Percentiles rank a stretch among this genome's conserved stretches.
Evolutionary conservation across 2,113 vertebrate species (phyloP).

Genomic region (Rattus rattus): DNA sequence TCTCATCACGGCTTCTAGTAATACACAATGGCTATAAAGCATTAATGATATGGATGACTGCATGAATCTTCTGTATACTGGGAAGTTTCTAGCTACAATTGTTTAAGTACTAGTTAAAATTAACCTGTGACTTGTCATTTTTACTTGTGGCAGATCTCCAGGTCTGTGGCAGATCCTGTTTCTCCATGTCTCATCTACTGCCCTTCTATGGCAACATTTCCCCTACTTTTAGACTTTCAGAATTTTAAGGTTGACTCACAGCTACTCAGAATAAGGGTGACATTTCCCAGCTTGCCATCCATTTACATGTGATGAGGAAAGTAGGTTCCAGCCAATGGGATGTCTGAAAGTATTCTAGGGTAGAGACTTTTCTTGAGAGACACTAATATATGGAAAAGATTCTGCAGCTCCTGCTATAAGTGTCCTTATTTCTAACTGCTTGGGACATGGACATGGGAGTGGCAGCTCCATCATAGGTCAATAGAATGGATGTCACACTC

Average conservation of each 20-base stretch:
- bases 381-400: neutral
- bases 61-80: neutral
- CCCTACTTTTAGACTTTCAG: neutral
- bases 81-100: neutral
- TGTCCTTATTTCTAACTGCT: neutral
- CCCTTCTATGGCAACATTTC: accelerated
- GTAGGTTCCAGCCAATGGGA: neutral
- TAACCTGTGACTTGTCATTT: neutral
- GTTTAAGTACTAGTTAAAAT: neutral
- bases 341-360: neutral
- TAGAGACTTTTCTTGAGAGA: neutral
- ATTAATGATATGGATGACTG: neutral
- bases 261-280: neutral
- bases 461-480: neutral
- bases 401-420: neutral
- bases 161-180: neutral
- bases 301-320: neutral
- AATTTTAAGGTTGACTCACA: neutral
- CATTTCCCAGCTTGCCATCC: neutral
- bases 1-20: neutral
- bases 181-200: neutral
- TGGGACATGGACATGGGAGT: neutral
- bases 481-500: neutral
- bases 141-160: neutral
- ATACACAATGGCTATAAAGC: neutral